These are phyloP conservation scores for Platanista minor DNA, from an alignment of 2,113 vertebrate genomes.

Conservation along the genomic window DNA sequence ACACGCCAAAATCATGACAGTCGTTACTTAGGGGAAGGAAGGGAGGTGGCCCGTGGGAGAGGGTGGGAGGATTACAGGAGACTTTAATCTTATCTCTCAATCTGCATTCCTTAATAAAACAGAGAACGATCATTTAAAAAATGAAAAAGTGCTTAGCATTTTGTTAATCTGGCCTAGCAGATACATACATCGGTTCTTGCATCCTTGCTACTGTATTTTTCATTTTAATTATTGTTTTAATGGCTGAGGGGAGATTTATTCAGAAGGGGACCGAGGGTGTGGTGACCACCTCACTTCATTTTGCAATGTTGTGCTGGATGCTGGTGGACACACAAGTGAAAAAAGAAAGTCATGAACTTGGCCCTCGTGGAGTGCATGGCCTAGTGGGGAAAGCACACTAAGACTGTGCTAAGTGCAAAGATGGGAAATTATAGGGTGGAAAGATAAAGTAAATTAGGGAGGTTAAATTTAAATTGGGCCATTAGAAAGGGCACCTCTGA, in stretches of 20 bases:
- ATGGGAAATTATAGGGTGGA: background rate
- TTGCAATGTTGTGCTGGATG: rapidly evolving
- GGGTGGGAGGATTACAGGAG: background rate
- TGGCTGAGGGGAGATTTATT: background rate
- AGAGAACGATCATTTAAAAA: background rate
- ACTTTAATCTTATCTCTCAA: background rate
- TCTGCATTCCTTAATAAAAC: background rate
- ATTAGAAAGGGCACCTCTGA: background rate
- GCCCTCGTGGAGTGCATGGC: rapidly evolving
- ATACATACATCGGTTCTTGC: rapidly evolving
- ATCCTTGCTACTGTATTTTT: background rate
- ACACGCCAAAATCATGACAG: background rate
- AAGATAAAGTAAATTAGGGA: background rate
- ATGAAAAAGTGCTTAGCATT: background rate
- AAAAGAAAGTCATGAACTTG: background rate
- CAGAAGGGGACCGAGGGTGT: too few species aligned
- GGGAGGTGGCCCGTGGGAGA: too few species aligned
- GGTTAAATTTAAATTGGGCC: background rate
- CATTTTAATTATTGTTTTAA: background rate
- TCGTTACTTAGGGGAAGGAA: background rate
- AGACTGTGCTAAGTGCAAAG: background rate
- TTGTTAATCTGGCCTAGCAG: background rate
- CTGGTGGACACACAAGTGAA: background rate
- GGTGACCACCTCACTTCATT: background rate
- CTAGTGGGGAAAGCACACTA: background rate